Conservation (phyloP, 2,888 invertebrate species). For the Stegana nigrithorax region DNA sequence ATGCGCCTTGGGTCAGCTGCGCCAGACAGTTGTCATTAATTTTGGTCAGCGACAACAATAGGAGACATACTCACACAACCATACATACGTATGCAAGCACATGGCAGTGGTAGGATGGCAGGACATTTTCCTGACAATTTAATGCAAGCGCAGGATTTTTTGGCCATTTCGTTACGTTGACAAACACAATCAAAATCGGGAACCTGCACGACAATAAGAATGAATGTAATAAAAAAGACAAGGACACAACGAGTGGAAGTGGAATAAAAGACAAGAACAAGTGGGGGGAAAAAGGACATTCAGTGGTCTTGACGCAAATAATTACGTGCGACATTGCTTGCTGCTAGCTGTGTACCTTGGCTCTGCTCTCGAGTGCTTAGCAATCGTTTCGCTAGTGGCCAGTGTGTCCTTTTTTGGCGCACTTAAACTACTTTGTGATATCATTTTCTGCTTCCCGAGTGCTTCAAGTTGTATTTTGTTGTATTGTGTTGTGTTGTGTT, state of each 20-base stretch:
- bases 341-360: not conserved
- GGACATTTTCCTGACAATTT: slow-evolving; percentile 53
- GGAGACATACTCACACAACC: no score
- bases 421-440: slow-evolving; percentile 10
- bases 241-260: not conserved
- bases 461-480: not conserved
- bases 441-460: not conserved
- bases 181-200: slow-evolving; percentile 1
- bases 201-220: no score
- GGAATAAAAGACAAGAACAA: not conserved
- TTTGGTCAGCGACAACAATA: slow-evolving; percentile 43
- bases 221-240: no score
- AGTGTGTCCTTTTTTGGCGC: slow-evolving; percentile 13
- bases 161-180: slow-evolving; percentile 20
- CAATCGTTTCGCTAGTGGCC: no score
- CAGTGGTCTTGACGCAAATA: not conserved
- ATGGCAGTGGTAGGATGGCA: not conserved
- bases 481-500: not conserved
- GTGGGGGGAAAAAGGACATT: not conserved
- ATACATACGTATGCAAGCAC: no score
- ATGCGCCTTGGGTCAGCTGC: slow-evolving; percentile 47
- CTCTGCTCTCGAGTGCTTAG: no score
- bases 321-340: slow-evolving; percentile 5
- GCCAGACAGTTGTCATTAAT: slow-evolving; percentile 58
- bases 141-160: slow-evolving; percentile 45